Percentiles rank a stretch among this genome's conserved stretches.
These are phyloP conservation scores for Zaprionus ghesquierei DNA, from an alignment of 1,140 invertebrate genomes.

Conservation along the genomic window DNA sequence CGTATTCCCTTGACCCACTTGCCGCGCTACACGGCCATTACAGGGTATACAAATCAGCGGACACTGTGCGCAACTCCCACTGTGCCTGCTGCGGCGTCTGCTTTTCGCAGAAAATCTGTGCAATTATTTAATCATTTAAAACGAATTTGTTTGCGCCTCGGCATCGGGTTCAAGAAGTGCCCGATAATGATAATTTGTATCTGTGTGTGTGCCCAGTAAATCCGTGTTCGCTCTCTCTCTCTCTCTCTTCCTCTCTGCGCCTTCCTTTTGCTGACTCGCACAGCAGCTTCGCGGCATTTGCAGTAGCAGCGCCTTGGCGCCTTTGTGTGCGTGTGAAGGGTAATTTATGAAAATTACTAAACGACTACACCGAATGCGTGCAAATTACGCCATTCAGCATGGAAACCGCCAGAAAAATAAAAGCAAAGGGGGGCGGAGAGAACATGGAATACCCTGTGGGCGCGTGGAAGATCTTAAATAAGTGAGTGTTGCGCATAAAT, in stretches of 20 bases:
- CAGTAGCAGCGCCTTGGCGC: background rate
- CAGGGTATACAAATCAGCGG: conserved; percentile 13
- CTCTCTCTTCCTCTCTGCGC: no score
- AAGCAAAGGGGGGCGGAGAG: background rate
- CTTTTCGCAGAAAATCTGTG: conserved; percentile 40
- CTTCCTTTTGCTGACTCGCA: no score
- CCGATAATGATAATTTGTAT: conserved; percentile 49
- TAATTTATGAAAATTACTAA: conserved; percentile 80
- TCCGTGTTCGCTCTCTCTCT: no score
- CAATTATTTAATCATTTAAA: conserved; percentile 61
- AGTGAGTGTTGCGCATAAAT: background rate
- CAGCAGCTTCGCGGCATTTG: no score
- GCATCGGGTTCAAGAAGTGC: conserved; percentile 24
- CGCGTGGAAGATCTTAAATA: background rate
- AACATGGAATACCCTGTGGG: background rate
- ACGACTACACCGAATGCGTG: conserved; percentile 68
- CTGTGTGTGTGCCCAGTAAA: conserved; percentile 16
- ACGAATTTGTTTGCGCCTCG: conserved; percentile 43
- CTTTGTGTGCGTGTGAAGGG: conserved; percentile 40
- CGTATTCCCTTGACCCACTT: background rate
- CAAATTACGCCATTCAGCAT: conserved; percentile 64
- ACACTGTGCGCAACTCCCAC: background rate
- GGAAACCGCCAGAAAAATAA: background rate
- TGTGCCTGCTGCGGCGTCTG: background rate
- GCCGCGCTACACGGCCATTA: background rate